Conservation (phyloP, 2,888 invertebrate genomes). For the Leistus spinibarbis region DNA sequence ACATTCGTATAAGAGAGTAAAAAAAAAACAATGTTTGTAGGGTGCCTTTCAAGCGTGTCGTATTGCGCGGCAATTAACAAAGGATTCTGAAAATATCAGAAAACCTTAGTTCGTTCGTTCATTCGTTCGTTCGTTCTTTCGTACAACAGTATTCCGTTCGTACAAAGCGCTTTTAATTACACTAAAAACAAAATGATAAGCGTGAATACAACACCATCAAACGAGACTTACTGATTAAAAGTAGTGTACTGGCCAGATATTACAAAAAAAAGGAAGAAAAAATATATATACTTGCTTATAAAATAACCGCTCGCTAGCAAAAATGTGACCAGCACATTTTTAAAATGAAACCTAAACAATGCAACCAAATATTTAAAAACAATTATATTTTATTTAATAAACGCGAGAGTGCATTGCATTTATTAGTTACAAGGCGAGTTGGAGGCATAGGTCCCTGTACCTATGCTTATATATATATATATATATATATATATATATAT, state of each 20-base stretch:
- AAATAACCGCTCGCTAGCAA: not conserved
- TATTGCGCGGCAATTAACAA: slow-evolving; percentile 31
- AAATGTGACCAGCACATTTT: not conserved
- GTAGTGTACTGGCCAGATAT: not conserved
- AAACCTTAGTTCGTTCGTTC: slow-evolving; percentile 5
- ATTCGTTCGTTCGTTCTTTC: not conserved
- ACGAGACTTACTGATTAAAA: slow-evolving; percentile 6
- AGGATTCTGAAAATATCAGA: not conserved
- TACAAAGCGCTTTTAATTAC: slow-evolving; percentile 33
- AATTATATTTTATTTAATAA: not conserved
- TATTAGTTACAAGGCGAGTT: no score
- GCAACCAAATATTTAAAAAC: not conserved
- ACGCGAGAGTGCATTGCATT: no score
- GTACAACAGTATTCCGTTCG: not conserved
- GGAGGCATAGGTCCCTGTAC: no score
- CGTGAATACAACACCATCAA: slow-evolving; percentile 6
- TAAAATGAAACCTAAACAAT: not conserved
- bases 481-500: no score
- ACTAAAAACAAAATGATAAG: slow-evolving; percentile 36
- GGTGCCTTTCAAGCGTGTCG: slow-evolving; percentile 7
- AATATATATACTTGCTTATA: no score
- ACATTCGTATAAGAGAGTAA: not conserved
- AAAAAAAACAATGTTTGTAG: not conserved
- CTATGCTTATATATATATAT: no score
- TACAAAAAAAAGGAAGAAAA: not conserved